Percentiles rank a stretch among this genome's conserved stretches.
These are phyloP conservation scores for Nyctalus aviator DNA, from an alignment of 2,797 vertebrate species.

Conservation along the genomic window DNA sequence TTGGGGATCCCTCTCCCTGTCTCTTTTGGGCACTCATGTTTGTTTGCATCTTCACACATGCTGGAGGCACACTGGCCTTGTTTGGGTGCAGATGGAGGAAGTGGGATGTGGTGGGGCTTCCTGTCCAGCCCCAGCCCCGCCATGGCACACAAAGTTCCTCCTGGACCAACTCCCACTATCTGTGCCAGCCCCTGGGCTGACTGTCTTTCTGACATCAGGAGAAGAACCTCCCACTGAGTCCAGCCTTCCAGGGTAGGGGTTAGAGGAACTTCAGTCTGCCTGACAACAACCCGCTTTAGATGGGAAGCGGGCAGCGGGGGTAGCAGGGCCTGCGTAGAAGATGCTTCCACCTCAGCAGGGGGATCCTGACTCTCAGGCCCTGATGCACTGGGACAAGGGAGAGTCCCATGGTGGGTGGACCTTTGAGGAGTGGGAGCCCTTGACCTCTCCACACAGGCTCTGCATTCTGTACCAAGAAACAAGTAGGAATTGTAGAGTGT, in stretches of 20 bases:
- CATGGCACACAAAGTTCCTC: background rate
- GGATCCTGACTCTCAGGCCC: background rate
- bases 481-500: background rate
- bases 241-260: background rate
- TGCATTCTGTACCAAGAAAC: background rate
- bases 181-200: background rate
- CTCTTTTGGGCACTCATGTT: background rate
- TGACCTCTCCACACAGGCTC: background rate
- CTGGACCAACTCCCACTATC: background rate
- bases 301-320: background rate
- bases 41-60: background rate
- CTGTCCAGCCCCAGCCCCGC: background rate
- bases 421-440: background rate
- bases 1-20: background rate
- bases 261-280: background rate
- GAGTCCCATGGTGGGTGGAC: background rate
- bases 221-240: background rate
- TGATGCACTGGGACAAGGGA: background rate
- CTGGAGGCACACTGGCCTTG: background rate
- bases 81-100: background rate
- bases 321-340: accelerated
- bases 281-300: background rate
- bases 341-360: background rate
- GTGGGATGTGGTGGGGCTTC: background rate
- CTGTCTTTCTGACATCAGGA: background rate